phyloP scores from a whole-genome alignment of 2,797 vertebrate genomes.

The Falco concolor region DNA sequence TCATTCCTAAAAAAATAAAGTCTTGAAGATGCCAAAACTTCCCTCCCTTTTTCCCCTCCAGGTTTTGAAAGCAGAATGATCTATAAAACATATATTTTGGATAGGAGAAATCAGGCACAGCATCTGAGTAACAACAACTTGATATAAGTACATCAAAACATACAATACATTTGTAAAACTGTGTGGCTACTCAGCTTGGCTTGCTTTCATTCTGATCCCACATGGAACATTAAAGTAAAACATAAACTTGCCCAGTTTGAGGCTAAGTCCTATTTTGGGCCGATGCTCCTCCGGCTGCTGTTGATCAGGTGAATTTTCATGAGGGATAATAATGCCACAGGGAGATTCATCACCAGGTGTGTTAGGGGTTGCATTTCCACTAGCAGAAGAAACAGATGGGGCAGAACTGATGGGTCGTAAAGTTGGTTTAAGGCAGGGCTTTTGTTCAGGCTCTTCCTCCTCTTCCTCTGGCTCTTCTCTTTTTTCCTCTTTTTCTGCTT shows the following conservation, averaged over 20 bases:
- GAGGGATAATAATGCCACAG: constrained; percentile 97
- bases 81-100: not conserved
- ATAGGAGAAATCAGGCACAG: not conserved
- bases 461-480: constrained; percentile 82
- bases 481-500: constrained; percentile 84
- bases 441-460: constrained; percentile 83
- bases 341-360: constrained; percentile 94
- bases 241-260: constrained; percentile 85
- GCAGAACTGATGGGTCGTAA: constrained; percentile 93
- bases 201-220: not conserved
- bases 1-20: not conserved
- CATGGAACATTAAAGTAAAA: not conserved
- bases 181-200: not conserved
- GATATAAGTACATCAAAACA: not conserved
- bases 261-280: constrained; percentile 95
- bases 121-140: not conserved
- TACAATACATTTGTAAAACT: not conserved
- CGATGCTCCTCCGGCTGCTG: constrained; percentile 91
- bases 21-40: not conserved
- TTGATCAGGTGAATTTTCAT: constrained; percentile 94
- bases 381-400: constrained; percentile 92
- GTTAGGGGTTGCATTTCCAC: constrained; percentile 90
- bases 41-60: not conserved
- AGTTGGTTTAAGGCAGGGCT: constrained; percentile 93
- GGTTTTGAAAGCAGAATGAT: not conserved